Evolutionary conservation across 2,113 vertebrate species (phyloP).

Genomic region (Centropristis striata): DNA sequence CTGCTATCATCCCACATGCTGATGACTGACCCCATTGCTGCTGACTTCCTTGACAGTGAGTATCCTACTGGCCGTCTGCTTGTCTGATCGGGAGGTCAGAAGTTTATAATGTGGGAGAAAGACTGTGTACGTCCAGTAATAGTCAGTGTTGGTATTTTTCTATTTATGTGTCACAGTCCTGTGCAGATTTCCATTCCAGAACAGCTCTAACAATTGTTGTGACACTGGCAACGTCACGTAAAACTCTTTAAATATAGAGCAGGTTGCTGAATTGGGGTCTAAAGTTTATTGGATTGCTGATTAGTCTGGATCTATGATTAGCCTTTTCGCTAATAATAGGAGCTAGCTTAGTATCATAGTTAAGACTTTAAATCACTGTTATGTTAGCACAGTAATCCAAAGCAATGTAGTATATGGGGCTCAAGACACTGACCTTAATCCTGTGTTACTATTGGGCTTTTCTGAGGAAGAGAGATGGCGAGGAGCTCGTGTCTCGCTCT

Average conservation of each 20-base stretch:
- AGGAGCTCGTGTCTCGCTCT: conserved; percentile 19
- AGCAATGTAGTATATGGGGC: conserved; percentile 71
- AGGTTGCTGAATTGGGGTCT: conserved; percentile 36
- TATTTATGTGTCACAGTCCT: neutral
- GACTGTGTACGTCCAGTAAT: neutral
- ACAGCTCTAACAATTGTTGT: neutral
- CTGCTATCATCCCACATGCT: conserved; percentile 90
- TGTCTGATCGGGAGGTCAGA: conserved; percentile 26
- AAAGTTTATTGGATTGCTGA: conserved; percentile 75
- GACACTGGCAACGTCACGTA: neutral
- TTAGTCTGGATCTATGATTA: conserved; percentile 75
- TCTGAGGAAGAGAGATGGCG: conserved; percentile 53
- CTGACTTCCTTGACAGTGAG: conserved; percentile 90
- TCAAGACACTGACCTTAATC: conserved; percentile 84
- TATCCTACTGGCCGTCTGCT: conserved; percentile 45
- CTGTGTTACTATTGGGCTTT: conserved; percentile 70
- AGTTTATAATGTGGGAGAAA: neutral
- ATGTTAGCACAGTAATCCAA: conserved; percentile 81
- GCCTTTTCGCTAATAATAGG: conserved; percentile 82
- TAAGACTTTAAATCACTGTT: conserved; percentile 82
- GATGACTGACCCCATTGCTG: conserved; percentile 85
- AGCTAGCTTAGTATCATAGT: conserved; percentile 74
- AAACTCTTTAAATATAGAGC: conserved; percentile 47
- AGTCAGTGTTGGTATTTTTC: neutral
- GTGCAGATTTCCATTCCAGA: no score